Evolutionary conservation across 2,888 invertebrate genomes (phyloP).

Genomic region (Pammene fasciana): DNA sequence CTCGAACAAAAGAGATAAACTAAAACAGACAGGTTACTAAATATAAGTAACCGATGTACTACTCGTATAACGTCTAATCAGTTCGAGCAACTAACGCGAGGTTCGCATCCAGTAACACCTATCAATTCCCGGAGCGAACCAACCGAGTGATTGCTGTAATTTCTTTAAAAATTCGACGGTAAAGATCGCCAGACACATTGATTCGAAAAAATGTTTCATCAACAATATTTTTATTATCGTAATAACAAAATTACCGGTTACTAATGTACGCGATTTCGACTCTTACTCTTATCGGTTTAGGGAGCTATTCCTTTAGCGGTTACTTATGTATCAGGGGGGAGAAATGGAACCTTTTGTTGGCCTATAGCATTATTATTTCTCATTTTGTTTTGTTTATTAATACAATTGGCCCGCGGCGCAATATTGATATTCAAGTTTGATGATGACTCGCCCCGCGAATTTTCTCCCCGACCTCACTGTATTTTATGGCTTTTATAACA

Average conservation of each 20-base stretch:
- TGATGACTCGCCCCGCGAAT: conserved; percentile 77
- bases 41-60: conserved; percentile 22
- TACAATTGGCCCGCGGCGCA: conserved; percentile 83
- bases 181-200: conserved; percentile 80
- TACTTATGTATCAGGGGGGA: conserved; percentile 77
- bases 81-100: conserved; percentile 58
- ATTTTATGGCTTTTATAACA: conserved; percentile 77
- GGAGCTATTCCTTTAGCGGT: conserved; percentile 66
- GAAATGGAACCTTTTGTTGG: conserved; percentile 84
- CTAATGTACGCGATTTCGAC: conserved; percentile 68
- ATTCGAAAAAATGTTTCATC: conserved; percentile 83
- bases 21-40: conserved; percentile 5
- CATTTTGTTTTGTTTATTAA: conserved; percentile 84
- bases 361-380: conserved; percentile 84
- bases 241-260: conserved; percentile 83
- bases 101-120: conserved; percentile 64
- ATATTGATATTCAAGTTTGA: conserved; percentile 84
- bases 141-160: conserved; percentile 78
- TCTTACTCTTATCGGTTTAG: conserved; percentile 69
- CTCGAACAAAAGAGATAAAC: conserved; percentile 6
- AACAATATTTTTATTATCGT: conserved; percentile 83
- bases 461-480: conserved; percentile 71
- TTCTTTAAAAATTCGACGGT: conserved; percentile 79
- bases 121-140: conserved; percentile 72
- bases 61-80: conserved; percentile 47